phyloP scores from a whole-genome alignment of 2,888 invertebrate genomes.

The Sphaeridia pumilis region DNA sequence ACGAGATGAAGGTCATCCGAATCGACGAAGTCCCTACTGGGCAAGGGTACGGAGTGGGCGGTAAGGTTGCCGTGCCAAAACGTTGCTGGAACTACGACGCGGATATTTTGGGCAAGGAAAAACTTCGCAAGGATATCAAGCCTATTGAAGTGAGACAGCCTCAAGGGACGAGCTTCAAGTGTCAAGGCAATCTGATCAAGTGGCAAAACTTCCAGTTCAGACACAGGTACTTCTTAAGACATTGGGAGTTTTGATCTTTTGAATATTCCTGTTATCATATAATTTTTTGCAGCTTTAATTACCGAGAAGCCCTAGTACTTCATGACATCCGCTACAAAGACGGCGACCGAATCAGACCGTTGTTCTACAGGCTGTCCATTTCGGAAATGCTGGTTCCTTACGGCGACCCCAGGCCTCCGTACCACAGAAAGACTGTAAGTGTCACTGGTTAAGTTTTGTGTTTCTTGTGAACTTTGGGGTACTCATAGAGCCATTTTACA shows the following conservation, averaged over 20 bases:
- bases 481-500: not conserved
- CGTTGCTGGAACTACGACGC: slow-evolving; percentile 26
- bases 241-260: too few species aligned
- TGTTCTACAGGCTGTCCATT: slow-evolving; percentile 26
- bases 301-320: slow-evolving; percentile 28
- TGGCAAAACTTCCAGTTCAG: slow-evolving; percentile 34
- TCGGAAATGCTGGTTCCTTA: slow-evolving; percentile 32
- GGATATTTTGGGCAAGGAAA: slow-evolving; percentile 10
- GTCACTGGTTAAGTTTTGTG: slow-evolving; percentile 2
- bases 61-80: slow-evolving; percentile 16
- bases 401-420: slow-evolving; percentile 30
- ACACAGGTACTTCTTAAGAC: too few species aligned
- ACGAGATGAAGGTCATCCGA: slow-evolving; percentile 19
- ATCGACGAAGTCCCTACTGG: slow-evolving; percentile 28
- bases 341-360: slow-evolving; percentile 16
- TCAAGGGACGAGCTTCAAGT: slow-evolving; percentile 28
- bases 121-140: slow-evolving; percentile 22
- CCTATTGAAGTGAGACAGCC: slow-evolving; percentile 25
- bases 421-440: slow-evolving; percentile 26
- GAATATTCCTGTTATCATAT: too few species aligned
- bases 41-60: slow-evolving; percentile 16
- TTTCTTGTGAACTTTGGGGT: too few species aligned
- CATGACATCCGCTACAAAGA: slow-evolving; percentile 28
- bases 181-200: slow-evolving; percentile 23
- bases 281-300: slow-evolving; percentile 22